These are phyloP conservation scores for Pseudopipra pipra DNA, from an alignment of 2,113 vertebrate genomes.

Conservation along the genomic window DNA sequence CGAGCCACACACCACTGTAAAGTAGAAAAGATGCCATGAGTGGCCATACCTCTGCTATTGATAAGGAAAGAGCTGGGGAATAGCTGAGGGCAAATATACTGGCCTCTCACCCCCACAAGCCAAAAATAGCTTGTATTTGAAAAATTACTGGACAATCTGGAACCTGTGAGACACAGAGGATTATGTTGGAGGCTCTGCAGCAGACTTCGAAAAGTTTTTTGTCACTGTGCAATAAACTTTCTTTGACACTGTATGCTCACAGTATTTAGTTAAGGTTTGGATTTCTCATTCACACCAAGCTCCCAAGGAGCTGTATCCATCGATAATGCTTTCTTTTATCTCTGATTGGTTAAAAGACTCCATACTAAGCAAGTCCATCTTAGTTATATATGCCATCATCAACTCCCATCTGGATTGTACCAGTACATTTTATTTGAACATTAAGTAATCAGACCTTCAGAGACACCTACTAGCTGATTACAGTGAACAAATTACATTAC, in stretches of 20 bases:
- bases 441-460: slow-evolving; percentile 44
- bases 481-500: slow-evolving; percentile 52
- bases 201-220: not conserved
- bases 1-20: not conserved
- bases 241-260: not conserved
- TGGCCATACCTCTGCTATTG: not conserved
- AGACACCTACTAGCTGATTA: slow-evolving; percentile 53
- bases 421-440: slow-evolving; percentile 38
- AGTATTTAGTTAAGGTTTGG: not conserved
- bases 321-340: slow-evolving; percentile 17
- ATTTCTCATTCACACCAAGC: not conserved
- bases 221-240: not conserved
- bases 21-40: not conserved
- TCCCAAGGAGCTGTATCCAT: not conserved
- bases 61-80: not conserved
- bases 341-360: slow-evolving; percentile 20
- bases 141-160: not conserved
- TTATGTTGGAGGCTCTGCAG: not conserved
- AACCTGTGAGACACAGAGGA: not conserved
- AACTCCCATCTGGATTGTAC: slow-evolving; percentile 32
- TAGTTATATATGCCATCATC: slow-evolving; percentile 18
- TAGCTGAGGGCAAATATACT: not conserved
- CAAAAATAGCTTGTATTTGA: not conserved
- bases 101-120: not conserved
- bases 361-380: not conserved